phyloP scores from a whole-genome alignment of 2,888 invertebrate species.

The Xylocampa areola region DNA sequence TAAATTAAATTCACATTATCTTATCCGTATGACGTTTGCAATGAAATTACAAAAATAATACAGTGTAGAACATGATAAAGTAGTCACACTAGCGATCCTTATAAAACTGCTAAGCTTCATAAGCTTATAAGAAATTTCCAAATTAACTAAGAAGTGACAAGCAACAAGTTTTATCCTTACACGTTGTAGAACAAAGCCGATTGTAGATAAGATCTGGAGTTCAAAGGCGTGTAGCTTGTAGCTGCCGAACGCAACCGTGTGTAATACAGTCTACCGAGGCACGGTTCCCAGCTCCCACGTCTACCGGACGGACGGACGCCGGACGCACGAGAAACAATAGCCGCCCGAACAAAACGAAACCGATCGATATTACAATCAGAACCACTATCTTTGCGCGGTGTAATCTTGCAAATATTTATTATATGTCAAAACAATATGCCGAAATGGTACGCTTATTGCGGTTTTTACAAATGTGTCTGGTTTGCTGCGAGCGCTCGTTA shows the following conservation, averaged over 20 bases:
- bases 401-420: slow-evolving; percentile 89
- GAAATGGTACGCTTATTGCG: slow-evolving; percentile 88
- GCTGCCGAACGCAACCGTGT: slow-evolving; percentile 84
- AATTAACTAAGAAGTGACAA: slow-evolving; percentile 8
- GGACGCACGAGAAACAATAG: slow-evolving; percentile 73
- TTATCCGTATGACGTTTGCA: too few species aligned
- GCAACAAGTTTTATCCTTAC: slow-evolving; percentile 34
- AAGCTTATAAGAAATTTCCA: background rate
- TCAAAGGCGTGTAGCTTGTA: slow-evolving; percentile 68
- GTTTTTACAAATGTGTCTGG: slow-evolving; percentile 89
- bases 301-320: slow-evolving; percentile 60
- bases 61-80: too few species aligned
- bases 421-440: slow-evolving; percentile 90
- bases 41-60: too few species aligned
- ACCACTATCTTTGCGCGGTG: slow-evolving; percentile 80
- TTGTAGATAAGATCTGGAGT: slow-evolving; percentile 51
- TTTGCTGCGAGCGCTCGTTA: slow-evolving; percentile 88
- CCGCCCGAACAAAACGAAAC: slow-evolving; percentile 69
- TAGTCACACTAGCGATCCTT: too few species aligned
- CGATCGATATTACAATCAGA: slow-evolving; percentile 82
- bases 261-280: slow-evolving; percentile 79
- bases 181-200: slow-evolving; percentile 51
- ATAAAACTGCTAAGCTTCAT: too few species aligned
- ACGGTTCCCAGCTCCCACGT: slow-evolving; percentile 62
- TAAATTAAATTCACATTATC: too few species aligned